phyloP scores from a whole-genome alignment of 2,113 vertebrate species.

The Cynoglossus semilaevis region DNA sequence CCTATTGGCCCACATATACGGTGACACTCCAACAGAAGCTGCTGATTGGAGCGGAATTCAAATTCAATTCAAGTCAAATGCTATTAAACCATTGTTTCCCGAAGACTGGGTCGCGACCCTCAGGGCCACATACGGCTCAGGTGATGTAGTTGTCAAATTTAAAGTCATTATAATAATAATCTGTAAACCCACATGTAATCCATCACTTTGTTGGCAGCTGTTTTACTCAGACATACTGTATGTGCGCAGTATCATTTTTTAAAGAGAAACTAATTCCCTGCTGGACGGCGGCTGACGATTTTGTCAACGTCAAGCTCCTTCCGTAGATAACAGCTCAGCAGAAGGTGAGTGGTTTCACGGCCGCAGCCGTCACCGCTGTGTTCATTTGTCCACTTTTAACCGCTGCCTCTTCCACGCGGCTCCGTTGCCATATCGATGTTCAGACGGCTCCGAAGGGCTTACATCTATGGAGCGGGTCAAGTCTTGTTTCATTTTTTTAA shows the following conservation, averaged over 20 bases:
- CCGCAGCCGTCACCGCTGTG: background rate
- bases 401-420: slow-evolving; percentile 10
- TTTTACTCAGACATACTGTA: background rate
- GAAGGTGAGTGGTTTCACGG: background rate
- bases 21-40: no score
- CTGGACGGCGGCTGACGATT: background rate
- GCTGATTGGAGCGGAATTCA: no score
- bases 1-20: no score
- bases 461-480: slow-evolving; percentile 40
- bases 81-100: no score
- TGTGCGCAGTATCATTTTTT: background rate
- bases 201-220: no score
- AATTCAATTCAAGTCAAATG: no score
- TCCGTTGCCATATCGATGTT: slow-evolving; percentile 49
- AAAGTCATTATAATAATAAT: no score
- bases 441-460: slow-evolving; percentile 51
- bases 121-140: no score
- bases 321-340: background rate
- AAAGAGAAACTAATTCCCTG: background rate
- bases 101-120: no score
- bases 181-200: no score
- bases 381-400: slow-evolving; percentile 8
- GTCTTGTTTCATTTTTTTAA: slow-evolving; percentile 54
- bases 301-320: slow-evolving; percentile 6
- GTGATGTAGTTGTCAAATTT: no score